Evolutionary conservation across 1,140 invertebrate genomes (phyloP), one percentile per base, ranked within the genome.

Genomic region (Drosophila insularis): DNA sequence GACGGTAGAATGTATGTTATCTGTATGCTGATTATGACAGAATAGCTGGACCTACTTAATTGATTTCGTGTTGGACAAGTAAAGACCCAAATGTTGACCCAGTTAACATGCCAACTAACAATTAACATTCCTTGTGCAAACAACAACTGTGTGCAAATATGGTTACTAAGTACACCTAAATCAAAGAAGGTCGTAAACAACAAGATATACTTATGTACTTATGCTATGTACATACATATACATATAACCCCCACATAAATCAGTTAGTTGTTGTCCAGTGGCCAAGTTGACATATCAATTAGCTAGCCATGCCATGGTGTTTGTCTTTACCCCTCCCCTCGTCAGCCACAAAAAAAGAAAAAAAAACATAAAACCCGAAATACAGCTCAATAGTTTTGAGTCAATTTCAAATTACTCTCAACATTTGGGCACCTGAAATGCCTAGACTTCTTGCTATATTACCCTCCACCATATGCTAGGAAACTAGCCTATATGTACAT

Each of bases 271-370:
- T 73, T 64, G 63, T 56, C 65, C 66, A 21, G 55, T 53, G 46
- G 61, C 39, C 61, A 75, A 76, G 81, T 63, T 37, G 68, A 86
- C 82, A 87, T 87, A 89, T 67, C 82, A 86, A 81, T 87, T 82
- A 87, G 79, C 54, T 63, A 19, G 17, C 40, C 21, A 8, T 31
- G 17, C 10, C 10, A 4, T 63, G n/a, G 8, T 31, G 35, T 39
- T 35, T 59, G 32, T n/a, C 50, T 27, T 17, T 8, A 11, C 35
- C 35, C 35, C 32, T 61, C 8, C 6, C 65, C 13, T 35, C 7
- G 19, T 17, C 39, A 40, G 4, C 4, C 27, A 5, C 13, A 23
- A 31, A 55, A n/a, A 27, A 14, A 13, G 0, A 27, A 23, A 23
- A 31, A 55, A n/a, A 27, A 14, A 13, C 1, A 27, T 13, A 11